These are phyloP conservation scores for Mamestra configurata DNA, from an alignment of 1,140 invertebrate species.

Conservation along the genomic window DNA sequence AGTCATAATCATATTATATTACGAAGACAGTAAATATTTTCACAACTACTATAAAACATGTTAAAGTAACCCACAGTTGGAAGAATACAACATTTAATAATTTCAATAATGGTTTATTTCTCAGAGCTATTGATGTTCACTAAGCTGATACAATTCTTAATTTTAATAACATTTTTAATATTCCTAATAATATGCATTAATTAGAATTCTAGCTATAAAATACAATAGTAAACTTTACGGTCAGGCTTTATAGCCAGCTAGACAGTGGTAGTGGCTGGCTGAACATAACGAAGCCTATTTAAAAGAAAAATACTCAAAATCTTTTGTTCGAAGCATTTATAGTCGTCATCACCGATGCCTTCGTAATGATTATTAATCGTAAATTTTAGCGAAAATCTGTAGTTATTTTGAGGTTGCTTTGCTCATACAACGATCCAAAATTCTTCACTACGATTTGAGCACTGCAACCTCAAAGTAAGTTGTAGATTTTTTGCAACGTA, in stretches of 20 bases:
- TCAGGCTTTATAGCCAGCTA: constrained; percentile 72
- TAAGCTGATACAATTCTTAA: constrained; percentile 88
- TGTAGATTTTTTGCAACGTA: constrained; percentile 21
- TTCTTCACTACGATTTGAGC: background rate
- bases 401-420: background rate
- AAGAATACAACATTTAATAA: constrained; percentile 85
- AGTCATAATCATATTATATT: background rate
- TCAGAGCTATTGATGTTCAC: constrained; percentile 87
- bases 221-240: constrained; percentile 81
- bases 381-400: background rate
- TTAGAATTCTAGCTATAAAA: constrained; percentile 87
- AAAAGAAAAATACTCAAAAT: constrained; percentile 50
- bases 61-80: constrained; percentile 50
- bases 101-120: constrained; percentile 87
- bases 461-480: background rate
- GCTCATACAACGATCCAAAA: background rate
- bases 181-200: constrained; percentile 87
- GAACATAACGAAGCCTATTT: constrained; percentile 61
- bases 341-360: constrained; percentile 54
- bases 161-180: constrained; percentile 84
- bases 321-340: constrained; percentile 51
- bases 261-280: constrained; percentile 60
- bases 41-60: constrained; percentile 11
- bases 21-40: background rate
- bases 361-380: background rate